A percentile compares a stretch with the other conserved stretches of the same genome.
phyloP scores from a whole-genome alignment of 2,888 invertebrate species.

The Epinotia demarniana region DNA sequence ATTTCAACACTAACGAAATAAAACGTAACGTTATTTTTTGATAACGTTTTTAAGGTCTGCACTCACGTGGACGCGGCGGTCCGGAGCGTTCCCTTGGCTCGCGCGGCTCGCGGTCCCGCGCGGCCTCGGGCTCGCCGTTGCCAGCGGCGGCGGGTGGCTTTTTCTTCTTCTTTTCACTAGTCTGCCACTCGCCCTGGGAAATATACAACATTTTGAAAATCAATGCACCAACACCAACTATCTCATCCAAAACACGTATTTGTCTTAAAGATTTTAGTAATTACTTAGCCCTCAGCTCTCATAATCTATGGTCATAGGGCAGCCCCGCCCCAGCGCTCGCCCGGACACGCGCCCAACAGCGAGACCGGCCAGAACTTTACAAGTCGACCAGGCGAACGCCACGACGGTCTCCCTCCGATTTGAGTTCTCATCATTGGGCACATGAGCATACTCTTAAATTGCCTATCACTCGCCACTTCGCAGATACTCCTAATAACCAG shows the following conservation, averaged over 20 bases:
- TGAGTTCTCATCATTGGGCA: constrained; percentile 19
- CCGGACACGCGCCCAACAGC: constrained; percentile 23
- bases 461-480: no score
- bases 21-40: no score
- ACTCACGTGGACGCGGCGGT: constrained; percentile 65
- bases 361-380: not conserved
- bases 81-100: constrained; percentile 64
- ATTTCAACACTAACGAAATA: no score
- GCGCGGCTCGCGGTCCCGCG: constrained; percentile 58
- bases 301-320: constrained; percentile 32
- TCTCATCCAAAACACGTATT: not conserved
- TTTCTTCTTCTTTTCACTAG: constrained; percentile 94
- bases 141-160: constrained; percentile 86
- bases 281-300: constrained; percentile 19
- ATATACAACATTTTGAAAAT: not conserved
- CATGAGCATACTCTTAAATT: not conserved
- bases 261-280: not conserved
- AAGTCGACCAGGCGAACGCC: not conserved
- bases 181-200: constrained; percentile 92
- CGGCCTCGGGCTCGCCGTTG: constrained; percentile 73
- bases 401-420: constrained; percentile 19
- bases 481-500: no score
- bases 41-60: not conserved
- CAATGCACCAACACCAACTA: not conserved
- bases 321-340: constrained; percentile 11